A percentile compares a stretch with the other conserved stretches of the same genome.
Conservation (phyloP, 1,140 invertebrate genomes). For the Chelonus insularis region DNA sequence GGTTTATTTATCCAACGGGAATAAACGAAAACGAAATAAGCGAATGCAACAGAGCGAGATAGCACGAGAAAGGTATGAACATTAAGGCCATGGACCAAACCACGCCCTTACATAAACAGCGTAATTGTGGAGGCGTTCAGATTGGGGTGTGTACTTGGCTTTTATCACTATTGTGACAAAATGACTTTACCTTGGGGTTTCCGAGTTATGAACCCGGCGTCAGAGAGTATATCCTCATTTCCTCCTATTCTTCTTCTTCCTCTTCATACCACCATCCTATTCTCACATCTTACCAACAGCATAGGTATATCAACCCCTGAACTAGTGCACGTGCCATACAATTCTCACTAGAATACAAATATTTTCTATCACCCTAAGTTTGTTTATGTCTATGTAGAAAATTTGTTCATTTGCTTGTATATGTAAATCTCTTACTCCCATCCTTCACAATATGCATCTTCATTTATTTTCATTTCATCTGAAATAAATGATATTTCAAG, state of each 20-base stretch:
- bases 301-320: constrained; percentile 23
- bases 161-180: constrained; percentile 51
- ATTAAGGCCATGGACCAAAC: constrained; percentile 26
- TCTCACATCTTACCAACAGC: constrained; percentile 5
- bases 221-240: neutral
- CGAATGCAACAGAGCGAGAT: constrained; percentile 13
- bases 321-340: constrained; percentile 20
- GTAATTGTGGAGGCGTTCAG: constrained; percentile 52
- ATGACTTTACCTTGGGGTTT: constrained; percentile 35
- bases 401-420: neutral
- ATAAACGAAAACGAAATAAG: constrained; percentile 35
- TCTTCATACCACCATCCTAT: neutral
- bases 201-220: neutral
- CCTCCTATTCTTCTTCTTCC: neutral
- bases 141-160: constrained; percentile 32
- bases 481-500: too few relatives aligned
- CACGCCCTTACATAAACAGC: constrained; percentile 57
- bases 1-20: constrained; percentile 38
- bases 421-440: neutral
- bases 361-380: neutral
- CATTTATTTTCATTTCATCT: too few relatives aligned
- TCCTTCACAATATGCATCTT: too few relatives aligned
- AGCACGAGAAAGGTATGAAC: neutral
- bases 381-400: constrained; percentile 5
- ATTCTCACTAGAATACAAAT: constrained; percentile 23